These are phyloP conservation scores for Drosophila neutralis DNA, from an alignment of 2,888 invertebrate species.

Conservation along the genomic window DNA sequence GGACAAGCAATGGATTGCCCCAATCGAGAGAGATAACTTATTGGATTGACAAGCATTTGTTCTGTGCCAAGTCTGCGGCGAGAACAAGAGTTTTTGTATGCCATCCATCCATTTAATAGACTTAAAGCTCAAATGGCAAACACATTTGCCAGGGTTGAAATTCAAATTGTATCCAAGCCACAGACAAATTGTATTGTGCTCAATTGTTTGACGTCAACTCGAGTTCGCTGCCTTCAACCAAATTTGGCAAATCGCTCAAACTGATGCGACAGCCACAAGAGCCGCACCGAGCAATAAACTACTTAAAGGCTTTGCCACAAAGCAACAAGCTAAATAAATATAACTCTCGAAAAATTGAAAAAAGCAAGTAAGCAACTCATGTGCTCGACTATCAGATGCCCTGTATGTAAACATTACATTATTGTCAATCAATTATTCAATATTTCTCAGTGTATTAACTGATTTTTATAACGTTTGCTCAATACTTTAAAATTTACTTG, in stretches of 20 bases:
- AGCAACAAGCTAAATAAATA: conserved; percentile 71
- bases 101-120: conserved; percentile 13
- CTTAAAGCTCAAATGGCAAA: conserved; percentile 21
- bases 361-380: background rate
- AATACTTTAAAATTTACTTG: background rate
- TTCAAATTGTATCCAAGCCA: conserved; percentile 30
- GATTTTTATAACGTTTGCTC: background rate
- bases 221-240: conserved; percentile 28
- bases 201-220: conserved; percentile 46
- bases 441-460: background rate
- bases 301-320: conserved; percentile 49
- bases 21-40: background rate
- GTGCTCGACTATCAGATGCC: conserved; percentile 7
- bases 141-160: background rate
- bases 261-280: conserved; percentile 44
- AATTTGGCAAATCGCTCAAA: conserved; percentile 53
- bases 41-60: background rate
- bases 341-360: conserved; percentile 53
- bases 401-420: conserved; percentile 1
- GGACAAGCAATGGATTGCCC: background rate
- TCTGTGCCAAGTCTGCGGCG: background rate
- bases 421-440: background rate
- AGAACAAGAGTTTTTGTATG: background rate
- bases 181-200: conserved; percentile 45
- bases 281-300: conserved; percentile 49